Conservation (phyloP, 1,140 invertebrate species). For the Rhynchophorus ferrugineus region DNA sequence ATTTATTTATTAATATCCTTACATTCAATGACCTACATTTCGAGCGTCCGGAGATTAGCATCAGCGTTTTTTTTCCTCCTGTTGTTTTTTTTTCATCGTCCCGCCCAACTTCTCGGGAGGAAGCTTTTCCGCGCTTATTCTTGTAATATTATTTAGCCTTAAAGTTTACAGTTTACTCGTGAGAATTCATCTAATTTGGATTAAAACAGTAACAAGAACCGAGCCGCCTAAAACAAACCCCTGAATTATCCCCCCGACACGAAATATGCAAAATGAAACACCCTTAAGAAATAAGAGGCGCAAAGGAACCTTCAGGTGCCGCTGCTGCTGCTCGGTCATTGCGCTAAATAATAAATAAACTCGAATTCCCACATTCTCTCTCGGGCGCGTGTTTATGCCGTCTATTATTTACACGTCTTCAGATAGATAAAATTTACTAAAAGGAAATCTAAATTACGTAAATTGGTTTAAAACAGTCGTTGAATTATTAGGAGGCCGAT, state of each 20-base stretch:
- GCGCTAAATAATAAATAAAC: slow-evolving; percentile 17
- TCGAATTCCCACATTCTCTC: slow-evolving; percentile 6
- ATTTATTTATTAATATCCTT: no score
- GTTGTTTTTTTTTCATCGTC: no score
- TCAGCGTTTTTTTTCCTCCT: no score
- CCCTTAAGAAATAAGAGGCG: slow-evolving; percentile 20
- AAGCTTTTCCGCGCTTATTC: no score
- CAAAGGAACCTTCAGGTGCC: slow-evolving; percentile 19
- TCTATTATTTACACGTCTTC: slow-evolving; percentile 21
- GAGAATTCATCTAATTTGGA: slow-evolving; percentile 19
- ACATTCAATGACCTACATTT: no score
- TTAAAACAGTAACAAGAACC: slow-evolving; percentile 18
- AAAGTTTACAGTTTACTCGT: slow-evolving; percentile 1
- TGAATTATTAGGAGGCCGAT: slow-evolving; percentile 16
- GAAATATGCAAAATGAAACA: slow-evolving; percentile 22
- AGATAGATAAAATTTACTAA: slow-evolving; percentile 25
- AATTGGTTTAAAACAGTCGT: slow-evolving; percentile 19
- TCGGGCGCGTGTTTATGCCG: slow-evolving; percentile 7
- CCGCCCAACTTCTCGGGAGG: no score
- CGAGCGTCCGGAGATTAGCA: no score
- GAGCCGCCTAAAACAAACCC: slow-evolving; percentile 15
- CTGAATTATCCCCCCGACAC: slow-evolving; percentile 17
- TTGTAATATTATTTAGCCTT: slow-evolving; percentile 14
- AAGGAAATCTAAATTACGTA: slow-evolving; percentile 23
- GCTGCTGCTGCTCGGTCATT: slow-evolving; percentile 16